Base-by-base conservation (phyloP, 2,113 vertebrate genomes). In the Tetraodon nigroviridis region DNA sequence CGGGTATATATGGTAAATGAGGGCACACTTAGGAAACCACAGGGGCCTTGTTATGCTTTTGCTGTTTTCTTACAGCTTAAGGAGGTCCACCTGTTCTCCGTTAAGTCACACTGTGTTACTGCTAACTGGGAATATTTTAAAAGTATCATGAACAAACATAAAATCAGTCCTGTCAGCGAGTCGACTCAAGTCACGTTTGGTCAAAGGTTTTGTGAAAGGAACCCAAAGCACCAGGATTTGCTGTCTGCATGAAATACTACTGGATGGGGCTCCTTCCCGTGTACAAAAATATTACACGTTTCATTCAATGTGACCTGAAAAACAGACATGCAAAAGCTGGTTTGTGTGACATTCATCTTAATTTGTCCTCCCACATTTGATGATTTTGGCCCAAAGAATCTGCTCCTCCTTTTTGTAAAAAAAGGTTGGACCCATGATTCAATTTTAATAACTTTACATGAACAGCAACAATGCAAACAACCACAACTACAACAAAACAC, bases 1-100 rank as follows among this genome's bases (percentile, higher is more conserved):
- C 67, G 59, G 87, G 84, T 80, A 70, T 77, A 67, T 68, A 78
- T 70, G 77, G 73, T 75, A 77, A 80, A 90, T 90, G 89, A 84
- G 87, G 89, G 89, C 84, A 76, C 85, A 86, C 82, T 87, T 80
- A 83, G 82, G 83, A 86, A 88, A 79, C 82, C 82, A 75, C 83
- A 79, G 82, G 85, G 82, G 82, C 69, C 82, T 86, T 84, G 82
- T 89, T 86, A 86, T 84, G 82, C 82, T 87, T 84, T 78, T 64
- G 78, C 81, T 76, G 49, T 82, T 84, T 76, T 84, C 80, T 77
- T 70, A 58, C 76, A 14, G 75, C 75, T 84, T 84, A 84, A 88
- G 79, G 69, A 84, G 69, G 67, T 81, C 75, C 84, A 84, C 83
- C 75, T 87, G 82, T 84, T 83, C 75, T 64, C 82, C 44, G 74